Evolutionary conservation across 1,140 invertebrate species (phyloP), one percentile per base, ranked within the genome.

Genomic region (Euura saliciscinereae): DNA sequence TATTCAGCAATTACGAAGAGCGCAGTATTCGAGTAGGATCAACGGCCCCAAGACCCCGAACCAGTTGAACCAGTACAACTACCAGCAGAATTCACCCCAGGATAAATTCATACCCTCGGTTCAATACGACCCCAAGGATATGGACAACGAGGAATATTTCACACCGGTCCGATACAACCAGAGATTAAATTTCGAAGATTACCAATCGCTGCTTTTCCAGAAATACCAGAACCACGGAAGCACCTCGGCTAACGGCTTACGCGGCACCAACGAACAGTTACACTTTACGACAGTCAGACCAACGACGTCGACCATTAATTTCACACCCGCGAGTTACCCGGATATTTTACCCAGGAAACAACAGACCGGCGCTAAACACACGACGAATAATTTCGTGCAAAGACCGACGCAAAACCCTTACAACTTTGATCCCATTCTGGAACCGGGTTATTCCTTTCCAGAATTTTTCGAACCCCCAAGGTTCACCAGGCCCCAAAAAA

Each of bases 51-150:
- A n/a, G 13, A 3, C 65, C 74, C 6, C 72, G 11, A 67, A 70
- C 28, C 6, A 68, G 0, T 66, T 73, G 46, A 76, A 80, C 8
- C 28, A 65, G 43, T 69, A 69, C 68, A 7, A 46, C 28, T 11
- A n/a, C 11, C 11, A 44, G 11, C 44, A 42, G 13, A 42, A 42
- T 11, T 11, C 8, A 11, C 73, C 76, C 3, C 76, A 82, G 1
- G 75, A 78, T 7, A 84, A 84, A 69, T 88, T 88, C 64, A 70
- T 87, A 0, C 86, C 86, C 0, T 88, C 86, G 0, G 77, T 88
- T 2, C 86, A 88, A 65, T 88, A 83, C 68, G 78, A 88, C 75
- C 86, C 86, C 0, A 82, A 80, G 65, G 81, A 85, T 1, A 66
- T 81, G 4, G 78, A 73, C 2, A 84, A 86, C 42, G 78, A 66